Evolutionary conservation across 2,888 invertebrate genomes (phyloP), one percentile per base, ranked within the genome.

Genomic region (Melinopterus prodromus): DNA sequence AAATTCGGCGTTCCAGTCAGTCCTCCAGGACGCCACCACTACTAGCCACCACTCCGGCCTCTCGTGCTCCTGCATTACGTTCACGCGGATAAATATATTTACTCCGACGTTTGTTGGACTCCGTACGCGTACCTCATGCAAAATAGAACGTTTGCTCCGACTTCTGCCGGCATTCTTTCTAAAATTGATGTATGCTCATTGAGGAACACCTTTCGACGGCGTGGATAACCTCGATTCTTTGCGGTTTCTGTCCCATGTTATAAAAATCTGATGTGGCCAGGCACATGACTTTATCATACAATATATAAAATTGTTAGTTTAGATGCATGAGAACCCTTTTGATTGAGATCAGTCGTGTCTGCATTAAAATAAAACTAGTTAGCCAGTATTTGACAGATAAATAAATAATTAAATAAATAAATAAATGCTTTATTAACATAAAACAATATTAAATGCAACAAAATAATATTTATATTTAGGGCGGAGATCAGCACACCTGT

Each of bases 1-100:
- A 74, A 74, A 74, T 74, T 74, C 37, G 36, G 74, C 35, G 74
- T 74, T 37, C 74, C 74, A 35, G 35, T 35, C 74, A 74, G 37
- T 37, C 74, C 35, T 26, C 16, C 71, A 15, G n/a, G 35, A 74
- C 74, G 36, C 74, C 35, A 74, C 74, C 74, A 74, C 74, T 36
- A 74, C 37, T 74, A 35, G 36, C 74, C 12, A 71, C 15, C n/a
- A 16, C 70, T 16, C 16, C 71, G 12, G 35, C 74, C 36, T 35
- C 35, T 35, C 70, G n/a, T 16, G 36, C 37, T 36, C 74, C 37
- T 74, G 37, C 74, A 37, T 36, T 74, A 74, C 74, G 74, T 37
- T 74, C 74, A 74, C 36, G 35, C 36, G 74, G 36, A 15, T 37
- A 35, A 74, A 74, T 74, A 74, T 74, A 74, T 74, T 74, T 74